Evolutionary conservation across 2,888 invertebrate species (phyloP).

Genomic region (Branchellion lobata): DNA sequence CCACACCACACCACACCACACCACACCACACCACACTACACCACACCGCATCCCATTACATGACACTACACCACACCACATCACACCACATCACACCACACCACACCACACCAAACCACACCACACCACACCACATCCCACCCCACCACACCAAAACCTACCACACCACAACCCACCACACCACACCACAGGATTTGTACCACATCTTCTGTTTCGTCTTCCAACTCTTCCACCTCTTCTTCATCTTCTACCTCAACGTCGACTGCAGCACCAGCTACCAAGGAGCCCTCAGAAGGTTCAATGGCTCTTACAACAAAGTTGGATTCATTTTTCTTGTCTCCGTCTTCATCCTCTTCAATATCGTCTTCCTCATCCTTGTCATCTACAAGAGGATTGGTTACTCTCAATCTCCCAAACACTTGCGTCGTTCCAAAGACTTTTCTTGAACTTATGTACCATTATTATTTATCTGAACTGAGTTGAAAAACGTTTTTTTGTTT

Average conservation of each 20-base stretch:
- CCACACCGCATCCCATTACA: not conserved
- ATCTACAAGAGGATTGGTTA: not conserved
- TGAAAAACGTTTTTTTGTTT: no score
- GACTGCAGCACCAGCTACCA: not conserved
- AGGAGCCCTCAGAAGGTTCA: not conserved
- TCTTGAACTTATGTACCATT: no score
- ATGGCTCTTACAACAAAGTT: not conserved
- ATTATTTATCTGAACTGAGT: no score
- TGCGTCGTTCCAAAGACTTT: no score
- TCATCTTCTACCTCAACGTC: not conserved
- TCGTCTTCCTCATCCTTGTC: not conserved
- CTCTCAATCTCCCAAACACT: no score
- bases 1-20: not conserved
- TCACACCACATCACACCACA: not conserved
- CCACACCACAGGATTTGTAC: constrained; percentile 9
- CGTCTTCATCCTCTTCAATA: not conserved
- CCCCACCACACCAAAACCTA: not conserved
- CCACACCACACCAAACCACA: not conserved
- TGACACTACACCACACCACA: not conserved
- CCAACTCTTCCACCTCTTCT: not conserved
- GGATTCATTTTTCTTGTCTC: not conserved
- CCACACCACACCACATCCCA: not conserved
- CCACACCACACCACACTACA: not conserved
- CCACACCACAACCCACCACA: not conserved
- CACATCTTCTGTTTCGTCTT: not conserved